Base-by-base conservation (phyloP, 2,888 invertebrate genomes). In the Dione vanillae region DNA sequence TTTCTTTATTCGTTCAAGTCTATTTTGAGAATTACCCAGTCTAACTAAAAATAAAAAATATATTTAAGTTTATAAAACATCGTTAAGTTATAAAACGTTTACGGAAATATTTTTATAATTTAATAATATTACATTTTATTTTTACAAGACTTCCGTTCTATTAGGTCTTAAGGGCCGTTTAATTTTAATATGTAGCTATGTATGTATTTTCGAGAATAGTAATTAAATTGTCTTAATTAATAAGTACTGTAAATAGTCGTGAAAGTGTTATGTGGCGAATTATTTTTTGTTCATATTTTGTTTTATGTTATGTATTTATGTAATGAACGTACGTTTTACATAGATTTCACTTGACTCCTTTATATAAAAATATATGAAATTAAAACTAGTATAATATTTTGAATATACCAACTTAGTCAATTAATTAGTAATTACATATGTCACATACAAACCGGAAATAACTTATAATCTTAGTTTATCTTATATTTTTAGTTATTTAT, bases 241-340 rank as follows among this genome's bases (percentile, higher is more conserved):
- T 91, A 91, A 88, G 89, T 90, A 88, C 74, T 91, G 92, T 92
- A 92, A 84, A 92, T 92, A 92, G 88, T 91, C 79, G 90, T 91
- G 91, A 88, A 90, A 87, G 90, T 89, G 92, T 89, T 92, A 90
- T 84, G 92, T 92, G 90, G 91, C 92, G 91, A 86, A 90, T 91
- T 91, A 89, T 86, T 88, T 83, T 88, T 87, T 84, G 84, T 87
- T 84, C 80, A 83, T 82, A 84, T 83, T 86, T 86, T 71, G 84
- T 90, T 90, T 87, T 86, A 90, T 83, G 86, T 91, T 91, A 89
- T 86, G 85, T 91, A 90, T 89, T 90, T 91, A 91, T 89, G 89
- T 91, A 89, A 85, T 85, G 85, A 83, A 82, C 74, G 66, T 72
- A 83, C 82, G 83, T 86, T 83, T 88, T 83, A 86, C 86, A 83